Evolutionary conservation across 2,888 invertebrate species (phyloP), one percentile per base, ranked within the genome.

Genomic region (Tipula confusa): DNA sequence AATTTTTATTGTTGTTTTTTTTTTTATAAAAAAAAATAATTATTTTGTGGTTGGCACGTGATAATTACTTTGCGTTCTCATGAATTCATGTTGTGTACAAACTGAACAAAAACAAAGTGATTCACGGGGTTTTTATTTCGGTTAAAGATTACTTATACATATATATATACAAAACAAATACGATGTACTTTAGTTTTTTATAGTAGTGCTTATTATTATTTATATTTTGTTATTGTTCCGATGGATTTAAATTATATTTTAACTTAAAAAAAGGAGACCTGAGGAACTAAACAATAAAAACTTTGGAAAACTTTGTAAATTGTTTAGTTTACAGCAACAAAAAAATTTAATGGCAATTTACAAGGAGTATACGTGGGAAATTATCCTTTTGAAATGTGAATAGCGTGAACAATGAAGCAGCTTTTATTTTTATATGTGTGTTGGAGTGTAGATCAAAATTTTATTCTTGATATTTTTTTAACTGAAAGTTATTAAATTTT

Each of bases 31-130:
- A 24, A 11, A 7, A 64, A 11, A 64, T 64, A 64, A 64, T 43
- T 43, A 64, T 64, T 64, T 64, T 64, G 64, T 64, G 64, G 64
- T 64, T 64, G 24, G 64, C 64, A 64, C 64, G 64, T 64, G 64
- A 64, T 64, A 64, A 64, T 64, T 24, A 64, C 24, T 64, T 9
- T 64, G 64, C 64, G 64, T n/a, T n/a, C 64, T 43, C 43, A 15
- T 43, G 43, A 15, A 43, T 43, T n/a, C 43, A 43, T 43, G n/a
- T n/a, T 15, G 9, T 38, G 2, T 13, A 38, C 38, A n/a, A n/a
- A n/a, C n/a, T n/a, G n/a, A n/a, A n/a, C n/a, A n/a, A n/a, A n/a
- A n/a, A 43, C 13, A 43, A 43, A 43, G 43, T 13, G 43, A 43
- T 43, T 43, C 31, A 5, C 7, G 3, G 31, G 3, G 31, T 31